These are phyloP conservation scores for Zaprionus tsacasi DNA, from an alignment of 1,140 invertebrate genomes.

Conservation along the genomic window DNA sequence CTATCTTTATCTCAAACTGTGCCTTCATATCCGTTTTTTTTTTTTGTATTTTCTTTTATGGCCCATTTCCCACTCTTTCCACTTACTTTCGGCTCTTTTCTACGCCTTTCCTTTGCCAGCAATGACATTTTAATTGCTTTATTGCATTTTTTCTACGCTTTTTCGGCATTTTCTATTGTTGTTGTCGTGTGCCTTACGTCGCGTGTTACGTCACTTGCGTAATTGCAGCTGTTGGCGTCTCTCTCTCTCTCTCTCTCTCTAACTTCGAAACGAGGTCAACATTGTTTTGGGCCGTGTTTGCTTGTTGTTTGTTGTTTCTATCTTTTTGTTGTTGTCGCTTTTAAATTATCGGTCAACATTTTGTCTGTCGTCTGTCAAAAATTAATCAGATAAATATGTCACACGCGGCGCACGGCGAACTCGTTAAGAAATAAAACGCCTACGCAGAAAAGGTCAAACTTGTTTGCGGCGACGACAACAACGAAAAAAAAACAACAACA, in stretches of 20 bases:
- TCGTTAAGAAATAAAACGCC: conserved; percentile 32
- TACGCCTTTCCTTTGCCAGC: conserved; percentile 37
- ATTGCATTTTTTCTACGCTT: conserved; percentile 53
- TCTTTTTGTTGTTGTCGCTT: conserved; percentile 65
- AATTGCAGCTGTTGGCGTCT: conserved; percentile 64
- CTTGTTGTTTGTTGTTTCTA: conserved; percentile 36
- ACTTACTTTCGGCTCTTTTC: conserved; percentile 15
- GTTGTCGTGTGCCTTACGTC: conserved; percentile 74
- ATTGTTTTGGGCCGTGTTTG: conserved; percentile 65
- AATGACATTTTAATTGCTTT: conserved; percentile 83
- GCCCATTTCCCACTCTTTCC: conserved; percentile 68
- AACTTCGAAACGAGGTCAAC: conserved; percentile 66
- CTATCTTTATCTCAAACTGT: conserved; percentile 37
- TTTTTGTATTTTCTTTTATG: conserved; percentile 41
- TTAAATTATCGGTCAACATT: conserved; percentile 80
- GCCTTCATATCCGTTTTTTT: conserved; percentile 76
- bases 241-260: conserved; percentile 35
- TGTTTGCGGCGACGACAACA: conserved; percentile 36
- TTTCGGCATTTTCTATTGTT: conserved; percentile 32
- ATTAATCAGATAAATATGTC: conserved; percentile 77
- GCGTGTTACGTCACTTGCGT: conserved; percentile 74
- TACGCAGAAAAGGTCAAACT: conserved; percentile 67
- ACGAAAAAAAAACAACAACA: conserved; percentile 21
- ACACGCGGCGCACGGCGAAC: conserved; percentile 31
- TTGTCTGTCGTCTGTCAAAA: conserved; percentile 67